Conservation (phyloP, 1,140 invertebrate species). For the Whitmania pigra region DNA sequence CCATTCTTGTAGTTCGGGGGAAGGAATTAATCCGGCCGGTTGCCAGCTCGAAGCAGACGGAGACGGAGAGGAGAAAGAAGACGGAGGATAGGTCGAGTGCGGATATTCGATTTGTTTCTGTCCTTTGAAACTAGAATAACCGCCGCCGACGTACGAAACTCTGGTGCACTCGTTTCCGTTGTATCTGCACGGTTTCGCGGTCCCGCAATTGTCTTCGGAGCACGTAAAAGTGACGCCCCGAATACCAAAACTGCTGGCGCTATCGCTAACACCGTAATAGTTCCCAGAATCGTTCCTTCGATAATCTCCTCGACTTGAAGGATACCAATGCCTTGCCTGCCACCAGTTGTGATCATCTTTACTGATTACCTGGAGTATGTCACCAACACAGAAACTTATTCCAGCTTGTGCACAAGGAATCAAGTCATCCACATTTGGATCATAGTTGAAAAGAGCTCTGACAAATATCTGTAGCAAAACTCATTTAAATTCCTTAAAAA, state of each 20-base stretch:
- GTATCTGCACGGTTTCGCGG: neutral
- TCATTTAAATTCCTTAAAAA: no score
- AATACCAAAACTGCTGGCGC: neutral
- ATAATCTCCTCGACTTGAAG: neutral
- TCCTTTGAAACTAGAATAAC: neutral
- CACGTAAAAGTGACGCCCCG: neutral
- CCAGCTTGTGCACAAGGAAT: slow-evolving; percentile 96
- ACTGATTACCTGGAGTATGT: slow-evolving; percentile 80
- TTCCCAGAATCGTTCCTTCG: neutral
- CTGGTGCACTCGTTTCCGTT: neutral
- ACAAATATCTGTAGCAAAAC: slow-evolving; percentile 74
- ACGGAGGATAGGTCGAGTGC: neutral
- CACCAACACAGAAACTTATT: slow-evolving; percentile 86
- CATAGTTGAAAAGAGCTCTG: slow-evolving; percentile 93
- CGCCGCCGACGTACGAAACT: neutral
- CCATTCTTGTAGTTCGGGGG: slow-evolving; percentile 95
- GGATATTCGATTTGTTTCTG: neutral
- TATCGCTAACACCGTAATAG: neutral
- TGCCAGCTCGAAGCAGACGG: slow-evolving; percentile 51
- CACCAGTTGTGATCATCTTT: slow-evolving; percentile 99
- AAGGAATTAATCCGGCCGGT: slow-evolving; percentile 91
- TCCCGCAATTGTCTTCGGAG: neutral
- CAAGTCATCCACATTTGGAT: slow-evolving; percentile 88
- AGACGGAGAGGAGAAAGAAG: slow-evolving; percentile 6
- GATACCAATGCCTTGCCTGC: slow-evolving; percentile 57